Percentiles rank a stretch among this genome's conserved stretches.
These are phyloP conservation scores for Zaprionus kolodkinae DNA, from an alignment of 1,140 invertebrate genomes.

Conservation along the genomic window DNA sequence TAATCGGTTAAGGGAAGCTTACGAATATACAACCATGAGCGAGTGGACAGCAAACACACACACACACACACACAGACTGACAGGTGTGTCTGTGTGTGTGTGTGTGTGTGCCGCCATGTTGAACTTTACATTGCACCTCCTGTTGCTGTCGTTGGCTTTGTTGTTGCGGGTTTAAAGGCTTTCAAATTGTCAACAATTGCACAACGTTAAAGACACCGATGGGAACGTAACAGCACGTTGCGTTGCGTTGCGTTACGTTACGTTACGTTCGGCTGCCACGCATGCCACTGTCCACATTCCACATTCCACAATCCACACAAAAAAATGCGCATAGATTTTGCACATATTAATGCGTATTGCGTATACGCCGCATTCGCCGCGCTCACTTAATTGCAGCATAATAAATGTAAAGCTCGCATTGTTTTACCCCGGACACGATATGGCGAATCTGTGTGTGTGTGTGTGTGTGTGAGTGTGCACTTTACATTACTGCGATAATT, in stretches of 20 bases:
- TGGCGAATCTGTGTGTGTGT: background rate
- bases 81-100: slow-evolving; percentile 33
- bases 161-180: slow-evolving; percentile 45
- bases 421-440: background rate
- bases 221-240: background rate
- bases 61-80: background rate
- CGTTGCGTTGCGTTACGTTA: background rate
- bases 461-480: slow-evolving; percentile 21
- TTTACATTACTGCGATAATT: slow-evolving; percentile 47
- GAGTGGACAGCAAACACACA: slow-evolving; percentile 4
- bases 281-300: too few species aligned
- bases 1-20: slow-evolving; percentile 26
- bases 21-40: slow-evolving; percentile 6
- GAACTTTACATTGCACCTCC: slow-evolving; percentile 21
- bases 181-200: slow-evolving; percentile 46
- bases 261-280: background rate
- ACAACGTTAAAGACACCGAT: slow-evolving; percentile 15
- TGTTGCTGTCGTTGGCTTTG: slow-evolving; percentile 4
- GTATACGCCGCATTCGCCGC: slow-evolving; percentile 49
- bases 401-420: slow-evolving; percentile 45
- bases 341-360: slow-evolving; percentile 59
- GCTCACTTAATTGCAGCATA: slow-evolving; percentile 41
- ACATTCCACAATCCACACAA: background rate
- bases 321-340: slow-evolving; percentile 33
- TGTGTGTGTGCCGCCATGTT: slow-evolving; percentile 32